Conservation (phyloP, 2,113 vertebrate genomes). For the Notiomystis cincta region DNA sequence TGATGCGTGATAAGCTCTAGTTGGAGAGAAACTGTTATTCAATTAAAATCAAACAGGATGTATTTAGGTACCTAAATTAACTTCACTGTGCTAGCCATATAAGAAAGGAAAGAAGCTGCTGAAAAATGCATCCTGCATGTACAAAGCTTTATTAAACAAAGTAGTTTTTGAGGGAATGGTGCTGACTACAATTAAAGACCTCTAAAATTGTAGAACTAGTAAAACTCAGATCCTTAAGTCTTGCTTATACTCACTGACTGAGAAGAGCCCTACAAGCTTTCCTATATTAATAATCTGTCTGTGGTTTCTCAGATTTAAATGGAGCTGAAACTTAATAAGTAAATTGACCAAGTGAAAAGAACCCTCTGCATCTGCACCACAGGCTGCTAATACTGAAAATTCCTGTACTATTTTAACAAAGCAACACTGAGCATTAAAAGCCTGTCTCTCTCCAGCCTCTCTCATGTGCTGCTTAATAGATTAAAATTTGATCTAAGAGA, state of each 20-base stretch:
- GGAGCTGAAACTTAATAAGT: background rate
- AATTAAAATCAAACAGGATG: slow-evolving; percentile 19
- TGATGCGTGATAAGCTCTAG: background rate
- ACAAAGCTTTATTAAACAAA: background rate
- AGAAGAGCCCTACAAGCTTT: background rate
- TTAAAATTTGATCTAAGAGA: background rate
- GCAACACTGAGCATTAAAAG: fast-evolving
- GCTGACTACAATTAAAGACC: background rate
- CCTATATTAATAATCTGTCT: background rate
- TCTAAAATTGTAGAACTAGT: background rate
- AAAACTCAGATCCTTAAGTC: background rate
- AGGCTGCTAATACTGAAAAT: background rate
- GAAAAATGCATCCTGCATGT: background rate
- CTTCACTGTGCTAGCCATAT: background rate
- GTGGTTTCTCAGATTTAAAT: background rate
- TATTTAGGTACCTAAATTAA: background rate
- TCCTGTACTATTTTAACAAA: background rate
- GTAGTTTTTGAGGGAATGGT: background rate
- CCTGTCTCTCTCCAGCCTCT: background rate
- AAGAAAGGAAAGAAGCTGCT: background rate
- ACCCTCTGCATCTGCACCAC: background rate
- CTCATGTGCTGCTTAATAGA: background rate
- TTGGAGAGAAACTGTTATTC: background rate
- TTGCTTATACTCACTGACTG: background rate
- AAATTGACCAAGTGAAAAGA: background rate